Evolutionary conservation across 2,888 invertebrate genomes (phyloP), one percentile per base, ranked within the genome.

Genomic region (Cheilosia variabilis): DNA sequence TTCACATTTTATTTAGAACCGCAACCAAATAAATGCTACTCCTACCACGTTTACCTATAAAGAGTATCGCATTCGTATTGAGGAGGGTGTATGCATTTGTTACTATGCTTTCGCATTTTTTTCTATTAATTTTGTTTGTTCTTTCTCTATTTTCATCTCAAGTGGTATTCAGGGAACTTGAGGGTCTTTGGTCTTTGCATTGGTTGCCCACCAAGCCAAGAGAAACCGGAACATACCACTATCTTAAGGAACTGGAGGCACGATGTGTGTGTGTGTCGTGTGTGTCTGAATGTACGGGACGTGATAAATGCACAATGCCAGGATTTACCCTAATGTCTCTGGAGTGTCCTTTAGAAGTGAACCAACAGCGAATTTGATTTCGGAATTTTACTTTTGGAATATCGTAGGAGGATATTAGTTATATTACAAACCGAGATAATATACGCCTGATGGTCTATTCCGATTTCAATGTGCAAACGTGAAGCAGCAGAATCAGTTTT

Each of bases 1-100:
- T 72, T 66, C 60, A 72, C 79, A 60, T 79, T 79, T 79, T 79
- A 79, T 79, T 79, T 78, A 71, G 62, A 78, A 78, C 63, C 78
- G 62, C 69, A 78, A 69, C 62, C 69, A 63, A 78, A 78, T 77
- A 76, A 75, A 78, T 75, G 65, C 47, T 37, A 55, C 37, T 43
- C 73, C 17, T 15, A 27, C 52, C 62, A 62, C 62, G 43, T 27
- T 52, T 31, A 72, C 52, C 43, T 63, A 65, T 13, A 37, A 37
- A 73, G 47, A 63, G 63, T 55, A 65, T 55, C 50, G 55, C 22
- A 55, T 55, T 63, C 47, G 57, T n/a, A 47, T 57, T 31, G 55
- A 50, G 62, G 50, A 50, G 62, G 50, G 78, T 77, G 62, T 57
- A 27, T 71, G 41, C 52, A 57, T 41, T 78, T 69, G 63, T 41